Conservation (phyloP, 1,140 invertebrate species). For the Phortica variegata region DNA sequence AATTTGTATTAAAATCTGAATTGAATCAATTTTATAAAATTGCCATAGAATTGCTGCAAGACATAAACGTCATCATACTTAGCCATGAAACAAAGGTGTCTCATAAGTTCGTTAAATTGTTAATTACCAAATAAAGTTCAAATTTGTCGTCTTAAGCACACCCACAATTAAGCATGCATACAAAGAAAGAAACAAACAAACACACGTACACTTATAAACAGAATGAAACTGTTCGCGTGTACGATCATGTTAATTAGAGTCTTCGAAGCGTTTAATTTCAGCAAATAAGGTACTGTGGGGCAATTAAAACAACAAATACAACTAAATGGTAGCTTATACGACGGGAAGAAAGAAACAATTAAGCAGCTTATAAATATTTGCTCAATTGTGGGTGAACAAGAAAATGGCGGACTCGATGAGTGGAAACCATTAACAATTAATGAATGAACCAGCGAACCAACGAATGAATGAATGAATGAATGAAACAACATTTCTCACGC, state of each 20-base stretch:
- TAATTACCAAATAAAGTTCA: constrained; percentile 2
- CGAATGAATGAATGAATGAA: too few species aligned
- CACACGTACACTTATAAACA: background rate
- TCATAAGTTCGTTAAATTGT: constrained; percentile 2
- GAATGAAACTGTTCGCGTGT: background rate
- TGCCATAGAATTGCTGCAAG: too few species aligned
- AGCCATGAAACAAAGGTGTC: background rate
- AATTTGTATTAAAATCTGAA: too few species aligned
- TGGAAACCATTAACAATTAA: too few species aligned
- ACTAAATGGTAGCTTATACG: too few species aligned
- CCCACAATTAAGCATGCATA: background rate
- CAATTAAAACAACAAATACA: too few species aligned
- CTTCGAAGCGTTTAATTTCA: background rate
- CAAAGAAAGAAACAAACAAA: background rate
- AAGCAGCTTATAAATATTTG: constrained; percentile 13
- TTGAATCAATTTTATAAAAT: too few species aligned
- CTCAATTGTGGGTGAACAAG: too few species aligned
- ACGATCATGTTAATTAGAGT: constrained; percentile 4
- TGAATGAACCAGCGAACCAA: too few species aligned
- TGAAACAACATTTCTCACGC: too few species aligned
- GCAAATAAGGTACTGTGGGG: background rate
- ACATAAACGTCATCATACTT: background rate
- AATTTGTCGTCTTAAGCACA: background rate
- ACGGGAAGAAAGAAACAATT: constrained; percentile 20
- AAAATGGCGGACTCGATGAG: too few species aligned